Conservation (phyloP, 2,113 vertebrate genomes). For the Hiodon alosoides region DNA sequence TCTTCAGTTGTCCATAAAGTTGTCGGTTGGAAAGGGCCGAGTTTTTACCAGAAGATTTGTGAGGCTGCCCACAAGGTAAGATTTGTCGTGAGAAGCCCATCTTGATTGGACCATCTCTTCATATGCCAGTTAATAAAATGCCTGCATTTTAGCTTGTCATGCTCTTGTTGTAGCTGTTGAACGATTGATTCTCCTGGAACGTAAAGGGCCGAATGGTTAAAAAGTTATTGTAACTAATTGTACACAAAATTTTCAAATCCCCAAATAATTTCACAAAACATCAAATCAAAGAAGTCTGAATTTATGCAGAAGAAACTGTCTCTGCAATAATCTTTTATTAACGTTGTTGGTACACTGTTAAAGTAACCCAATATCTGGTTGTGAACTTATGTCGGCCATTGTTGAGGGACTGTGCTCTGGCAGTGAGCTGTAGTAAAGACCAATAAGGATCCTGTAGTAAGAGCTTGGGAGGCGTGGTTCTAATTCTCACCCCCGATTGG, state of each 20-base stretch:
- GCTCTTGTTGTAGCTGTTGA: too few relatives aligned
- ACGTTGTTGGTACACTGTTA: background rate
- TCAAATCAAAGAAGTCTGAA: too few relatives aligned
- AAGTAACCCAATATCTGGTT: background rate
- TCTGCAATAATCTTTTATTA: background rate
- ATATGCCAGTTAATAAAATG: background rate
- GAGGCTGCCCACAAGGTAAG: background rate
- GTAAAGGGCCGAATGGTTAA: too few relatives aligned
- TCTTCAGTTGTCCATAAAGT: too few relatives aligned
- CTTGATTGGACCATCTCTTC: background rate
- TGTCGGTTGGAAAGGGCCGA: background rate
- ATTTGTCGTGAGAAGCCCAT: background rate
- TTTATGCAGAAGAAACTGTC: background rate
- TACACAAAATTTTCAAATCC: too few relatives aligned
- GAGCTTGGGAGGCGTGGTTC: too few relatives aligned
- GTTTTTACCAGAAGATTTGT: background rate
- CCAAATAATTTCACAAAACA: too few relatives aligned
- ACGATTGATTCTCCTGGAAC: too few relatives aligned
- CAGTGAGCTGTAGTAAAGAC: background rate
- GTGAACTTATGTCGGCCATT: background rate
- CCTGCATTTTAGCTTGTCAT: too few relatives aligned
- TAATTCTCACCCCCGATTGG: constrained; percentile 32
- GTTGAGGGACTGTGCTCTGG: background rate
- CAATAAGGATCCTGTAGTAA: too few relatives aligned
- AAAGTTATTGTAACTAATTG: too few relatives aligned